Conservation (phyloP, 2,113 vertebrate genomes). For the Natator depressus region DNA sequence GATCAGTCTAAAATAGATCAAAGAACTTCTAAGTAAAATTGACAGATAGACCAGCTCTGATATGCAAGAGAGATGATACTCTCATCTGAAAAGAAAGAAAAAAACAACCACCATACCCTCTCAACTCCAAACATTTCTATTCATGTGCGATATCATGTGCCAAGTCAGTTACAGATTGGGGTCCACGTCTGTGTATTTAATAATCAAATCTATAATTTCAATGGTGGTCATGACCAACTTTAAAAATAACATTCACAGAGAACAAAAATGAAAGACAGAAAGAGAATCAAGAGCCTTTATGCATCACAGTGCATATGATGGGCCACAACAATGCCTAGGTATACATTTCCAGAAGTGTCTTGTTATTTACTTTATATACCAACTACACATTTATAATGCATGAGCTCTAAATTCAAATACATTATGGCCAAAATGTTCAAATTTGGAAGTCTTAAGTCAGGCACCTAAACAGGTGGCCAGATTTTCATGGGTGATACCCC, state of each 20-base stretch:
- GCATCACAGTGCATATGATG: rapidly evolving
- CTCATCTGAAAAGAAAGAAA: background rate
- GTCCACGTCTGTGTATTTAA: background rate
- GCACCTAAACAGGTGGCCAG: background rate
- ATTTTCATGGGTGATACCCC: background rate
- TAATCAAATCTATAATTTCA: background rate
- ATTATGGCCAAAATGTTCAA: background rate
- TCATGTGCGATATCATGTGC: background rate
- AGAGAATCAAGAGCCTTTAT: background rate
- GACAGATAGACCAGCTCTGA: background rate
- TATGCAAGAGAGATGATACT: background rate
- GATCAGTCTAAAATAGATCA: background rate
- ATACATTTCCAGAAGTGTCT: background rate
- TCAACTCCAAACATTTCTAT: background rate
- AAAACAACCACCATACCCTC: background rate
- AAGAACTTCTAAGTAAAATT: background rate
- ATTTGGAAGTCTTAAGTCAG: rapidly evolving
- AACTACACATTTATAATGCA: background rate
- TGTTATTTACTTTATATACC: background rate
- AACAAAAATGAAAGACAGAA: background rate
- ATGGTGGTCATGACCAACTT: background rate
- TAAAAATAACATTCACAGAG: background rate
- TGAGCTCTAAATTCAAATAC: background rate
- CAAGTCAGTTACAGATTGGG: background rate
- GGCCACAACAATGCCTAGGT: rapidly evolving